Conservation (phyloP, 2,888 invertebrate species). For the Epistrophe eligans region DNA sequence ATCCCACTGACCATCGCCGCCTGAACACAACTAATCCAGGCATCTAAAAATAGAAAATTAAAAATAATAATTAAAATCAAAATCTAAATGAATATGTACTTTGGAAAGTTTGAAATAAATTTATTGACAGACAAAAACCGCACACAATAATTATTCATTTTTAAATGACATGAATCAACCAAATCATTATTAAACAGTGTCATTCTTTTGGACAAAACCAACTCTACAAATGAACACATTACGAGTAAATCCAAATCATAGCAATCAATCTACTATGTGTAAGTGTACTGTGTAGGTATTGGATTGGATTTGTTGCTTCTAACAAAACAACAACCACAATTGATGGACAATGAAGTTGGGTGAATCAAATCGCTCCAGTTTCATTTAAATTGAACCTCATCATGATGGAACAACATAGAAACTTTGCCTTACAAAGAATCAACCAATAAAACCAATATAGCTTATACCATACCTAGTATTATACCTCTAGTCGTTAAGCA, state of each 20-base stretch:
- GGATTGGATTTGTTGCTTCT: not conserved
- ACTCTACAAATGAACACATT: not conserved
- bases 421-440: not conserved
- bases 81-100: too few relatives aligned
- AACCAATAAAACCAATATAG: constrained; percentile 31
- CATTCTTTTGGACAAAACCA: not conserved
- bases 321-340: not conserved
- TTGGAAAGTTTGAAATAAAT: not conserved
- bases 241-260: not conserved
- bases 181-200: not conserved
- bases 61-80: not conserved
- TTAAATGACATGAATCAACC: not conserved
- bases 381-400: not conserved
- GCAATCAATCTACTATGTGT: constrained; percentile 23
- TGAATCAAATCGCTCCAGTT: not conserved
- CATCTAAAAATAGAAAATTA: constrained; percentile 85
- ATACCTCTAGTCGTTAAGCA: not conserved
- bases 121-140: not conserved
- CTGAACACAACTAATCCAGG: constrained; percentile 94
- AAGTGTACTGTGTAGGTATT: not conserved
- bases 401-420: not conserved
- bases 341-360: not conserved
- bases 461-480: not conserved
- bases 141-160: not conserved
- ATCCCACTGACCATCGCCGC: constrained; percentile 94